Percentiles rank a stretch among this genome's conserved stretches.
Conservation (phyloP, 2,797 vertebrate species). For the Poeciliopsis turneri region DNA sequence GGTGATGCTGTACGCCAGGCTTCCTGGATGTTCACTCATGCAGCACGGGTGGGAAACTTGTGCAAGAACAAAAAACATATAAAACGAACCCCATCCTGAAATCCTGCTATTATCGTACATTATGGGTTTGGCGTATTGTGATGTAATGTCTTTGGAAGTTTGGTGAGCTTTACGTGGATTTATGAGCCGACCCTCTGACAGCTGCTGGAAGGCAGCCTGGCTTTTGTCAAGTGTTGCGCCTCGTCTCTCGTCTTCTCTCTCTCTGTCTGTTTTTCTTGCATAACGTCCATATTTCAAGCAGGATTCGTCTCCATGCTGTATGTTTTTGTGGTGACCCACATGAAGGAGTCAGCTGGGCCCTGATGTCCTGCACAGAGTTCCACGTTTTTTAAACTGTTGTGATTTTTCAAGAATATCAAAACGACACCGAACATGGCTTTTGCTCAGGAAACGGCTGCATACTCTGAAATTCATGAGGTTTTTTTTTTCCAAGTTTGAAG, state of each 20-base stretch:
- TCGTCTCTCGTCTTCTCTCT: slow-evolving; percentile 25
- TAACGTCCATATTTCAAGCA: slow-evolving; percentile 33
- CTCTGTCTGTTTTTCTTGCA: slow-evolving; percentile 28
- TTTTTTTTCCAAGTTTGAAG: neutral
- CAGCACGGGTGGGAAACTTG: neutral
- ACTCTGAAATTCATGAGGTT: too few species aligned
- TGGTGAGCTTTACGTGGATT: slow-evolving; percentile 49
- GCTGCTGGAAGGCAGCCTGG: slow-evolving; percentile 56
- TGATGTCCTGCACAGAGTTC: neutral
- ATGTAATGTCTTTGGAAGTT: slow-evolving; percentile 57
- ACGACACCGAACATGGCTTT: neutral
- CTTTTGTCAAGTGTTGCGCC: slow-evolving; percentile 52
- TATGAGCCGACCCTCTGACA: slow-evolving; percentile 52
- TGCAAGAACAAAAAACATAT: slow-evolving; percentile 43
- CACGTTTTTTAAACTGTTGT: neutral
- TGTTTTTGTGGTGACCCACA: slow-evolving; percentile 24
- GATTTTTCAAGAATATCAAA: slow-evolving; percentile 3
- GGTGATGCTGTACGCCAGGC: slow-evolving; percentile 7
- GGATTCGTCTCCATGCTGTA: slow-evolving; percentile 20
- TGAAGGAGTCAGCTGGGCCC: slow-evolving; percentile 1
- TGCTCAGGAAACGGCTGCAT: neutral
- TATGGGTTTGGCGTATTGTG: slow-evolving; percentile 25
- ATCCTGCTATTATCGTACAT: slow-evolving; percentile 33
- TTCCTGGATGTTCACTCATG: slow-evolving; percentile 25
- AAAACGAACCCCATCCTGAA: slow-evolving; percentile 40